Evolutionary conservation across 2,888 invertebrate genomes (phyloP).

Genomic region (Apodemia zela): DNA sequence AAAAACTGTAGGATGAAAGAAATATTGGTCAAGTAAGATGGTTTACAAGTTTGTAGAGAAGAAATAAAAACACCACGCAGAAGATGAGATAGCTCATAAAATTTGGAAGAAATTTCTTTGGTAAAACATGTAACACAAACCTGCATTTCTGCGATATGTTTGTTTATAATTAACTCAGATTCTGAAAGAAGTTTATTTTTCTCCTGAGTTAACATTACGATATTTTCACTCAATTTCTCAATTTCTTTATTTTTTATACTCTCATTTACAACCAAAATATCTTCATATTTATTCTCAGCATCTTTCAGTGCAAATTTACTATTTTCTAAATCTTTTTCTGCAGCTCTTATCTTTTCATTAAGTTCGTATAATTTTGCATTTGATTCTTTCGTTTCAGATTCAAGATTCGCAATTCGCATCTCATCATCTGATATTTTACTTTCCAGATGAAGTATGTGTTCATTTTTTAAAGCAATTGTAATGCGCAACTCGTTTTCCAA

Average conservation of each 20-base stretch:
- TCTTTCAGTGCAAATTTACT: conserved; percentile 41
- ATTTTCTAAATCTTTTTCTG: conserved; percentile 39
- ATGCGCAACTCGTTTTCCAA: conserved; percentile 21
- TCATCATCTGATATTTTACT: conserved; percentile 37
- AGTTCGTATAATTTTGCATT: conserved; percentile 22
- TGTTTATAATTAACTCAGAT: conserved; percentile 20
- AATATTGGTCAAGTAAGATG: no score
- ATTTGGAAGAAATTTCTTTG: no score
- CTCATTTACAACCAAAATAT: no score
- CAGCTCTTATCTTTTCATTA: conserved; percentile 37
- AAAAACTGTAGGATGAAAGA: no score
- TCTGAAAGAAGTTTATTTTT: conserved; percentile 41
- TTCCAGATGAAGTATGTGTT: conserved; percentile 23
- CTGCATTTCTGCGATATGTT: conserved; percentile 12
- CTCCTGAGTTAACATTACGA: conserved; percentile 40
- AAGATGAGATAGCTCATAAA: no score
- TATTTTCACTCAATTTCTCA: conserved; percentile 43
- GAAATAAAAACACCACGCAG: no score
- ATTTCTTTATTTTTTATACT: no score
- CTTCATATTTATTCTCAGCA: no score
- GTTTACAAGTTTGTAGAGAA: no score
- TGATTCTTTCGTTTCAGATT: conserved; percentile 32
- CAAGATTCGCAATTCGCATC: conserved; percentile 35
- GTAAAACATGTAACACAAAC: no score
- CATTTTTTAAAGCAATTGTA: conserved; percentile 17